Conservation (phyloP, 2,888 invertebrate genomes). For the Ligdia adustata region DNA sequence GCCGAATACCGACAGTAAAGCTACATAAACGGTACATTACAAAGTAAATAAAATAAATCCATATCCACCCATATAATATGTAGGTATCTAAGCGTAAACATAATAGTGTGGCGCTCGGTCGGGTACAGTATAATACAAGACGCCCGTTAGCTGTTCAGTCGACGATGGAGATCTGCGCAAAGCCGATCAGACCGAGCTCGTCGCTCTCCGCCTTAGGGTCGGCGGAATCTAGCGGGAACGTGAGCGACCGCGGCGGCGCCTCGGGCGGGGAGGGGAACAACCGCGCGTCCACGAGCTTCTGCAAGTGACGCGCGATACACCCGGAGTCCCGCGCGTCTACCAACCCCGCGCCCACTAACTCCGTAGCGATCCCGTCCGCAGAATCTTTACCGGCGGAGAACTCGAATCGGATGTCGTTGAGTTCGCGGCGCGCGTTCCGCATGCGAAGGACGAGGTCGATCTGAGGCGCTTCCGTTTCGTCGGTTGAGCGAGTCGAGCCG, state of each 20-base stretch:
- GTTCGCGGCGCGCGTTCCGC: conserved; percentile 95
- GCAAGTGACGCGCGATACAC: conserved; percentile 96
- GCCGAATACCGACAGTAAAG: conserved; percentile 42
- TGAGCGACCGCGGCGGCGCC: conserved; percentile 87
- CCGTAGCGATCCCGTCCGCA: conserved; percentile 97
- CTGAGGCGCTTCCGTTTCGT: conserved; percentile 74
- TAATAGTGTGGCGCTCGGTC: conserved; percentile 38
- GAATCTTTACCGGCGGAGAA: conserved; percentile 96
- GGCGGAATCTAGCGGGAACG: conserved; percentile 91
- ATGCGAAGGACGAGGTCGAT: conserved; percentile 95
- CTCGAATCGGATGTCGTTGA: conserved; percentile 99
- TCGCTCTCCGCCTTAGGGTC: conserved; percentile 90
- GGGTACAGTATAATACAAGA: conserved; percentile 12
- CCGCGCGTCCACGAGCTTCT: conserved; percentile 91
- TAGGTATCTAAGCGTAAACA: conserved; percentile 57
- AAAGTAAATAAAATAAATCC: conserved; percentile 55
- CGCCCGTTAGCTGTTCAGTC: conserved; percentile 82
- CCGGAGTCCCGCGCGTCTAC: conserved; percentile 96
- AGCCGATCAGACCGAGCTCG: conserved; percentile 97
- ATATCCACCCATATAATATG: conserved; percentile 70
- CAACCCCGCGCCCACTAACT: conserved; percentile 97
- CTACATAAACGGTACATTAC: conserved; percentile 46
- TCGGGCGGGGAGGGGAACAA: conserved; percentile 67
- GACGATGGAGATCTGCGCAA: conserved; percentile 98
- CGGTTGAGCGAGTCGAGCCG: conserved; percentile 35